Base-by-base conservation (phyloP, 2,797 vertebrate genomes). In the Synaphobranchus kaupii region DNA sequence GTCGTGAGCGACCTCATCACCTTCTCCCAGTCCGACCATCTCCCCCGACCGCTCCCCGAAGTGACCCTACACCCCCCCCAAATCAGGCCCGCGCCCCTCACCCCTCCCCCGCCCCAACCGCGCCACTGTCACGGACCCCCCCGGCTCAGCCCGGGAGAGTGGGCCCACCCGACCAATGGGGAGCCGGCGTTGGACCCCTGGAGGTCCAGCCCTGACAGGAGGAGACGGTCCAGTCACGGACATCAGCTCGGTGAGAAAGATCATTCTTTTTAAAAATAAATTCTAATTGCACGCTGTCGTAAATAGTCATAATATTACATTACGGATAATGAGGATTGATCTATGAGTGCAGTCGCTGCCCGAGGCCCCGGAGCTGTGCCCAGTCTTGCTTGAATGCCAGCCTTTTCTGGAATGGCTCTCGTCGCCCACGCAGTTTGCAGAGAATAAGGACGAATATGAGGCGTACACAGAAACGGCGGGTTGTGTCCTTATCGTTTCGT, bases 221-320 rank as follows among this genome's bases (percentile, higher is more conserved):
- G 95, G 92, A 94, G 95, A 89, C 93, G 95, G 86, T 92, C 92
- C 50, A 94, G 90, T 82, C 93, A 93, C 0, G 93, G 95, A 56
- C 92, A 96, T 68, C 96, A 96, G 87, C 94, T 96, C 56, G 95
- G 96, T 96, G 82, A 90, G 94, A 68, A 48, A 68, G 10, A 63
- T 50, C 25, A 31, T 83, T 52, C 2, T 13, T 47, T 0, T n/a
- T 73, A 10, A 15, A 7, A 9, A 31, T 34, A 66, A 66, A 52
- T 9, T 52, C 1, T 8, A 52, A 52, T 12, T 52, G 50, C 50
- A 12, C 50, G 50, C 50, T 12, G 50, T 66, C 63, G n/a, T 66
- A 66, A 66, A 25, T n/a, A 52, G 22, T n/a, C 63, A 28, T 66
- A 76, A 34, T 76, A 76, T 76, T 76, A 39, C 39, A 76, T 76